phyloP scores from a whole-genome alignment of 2,888 invertebrate species.

The Amphimallon solstitiale region DNA sequence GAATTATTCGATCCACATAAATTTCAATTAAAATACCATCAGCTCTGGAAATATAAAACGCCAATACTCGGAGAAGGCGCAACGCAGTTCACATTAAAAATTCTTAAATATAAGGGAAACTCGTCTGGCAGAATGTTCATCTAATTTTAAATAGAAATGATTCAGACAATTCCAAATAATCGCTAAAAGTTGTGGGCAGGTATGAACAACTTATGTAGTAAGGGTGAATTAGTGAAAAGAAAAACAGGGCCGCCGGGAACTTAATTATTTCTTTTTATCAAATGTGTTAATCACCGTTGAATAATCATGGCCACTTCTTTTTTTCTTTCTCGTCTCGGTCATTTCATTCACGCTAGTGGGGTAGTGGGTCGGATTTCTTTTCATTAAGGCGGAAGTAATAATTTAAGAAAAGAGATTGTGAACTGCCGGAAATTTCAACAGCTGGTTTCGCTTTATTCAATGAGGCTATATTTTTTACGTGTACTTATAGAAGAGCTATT shows the following conservation, averaged over 20 bases:
- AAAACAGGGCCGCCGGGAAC: background rate
- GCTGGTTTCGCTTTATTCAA: too few species aligned
- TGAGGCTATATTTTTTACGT: too few species aligned
- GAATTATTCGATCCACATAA: too few species aligned
- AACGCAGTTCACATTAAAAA: too few species aligned
- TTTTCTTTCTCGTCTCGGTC: background rate
- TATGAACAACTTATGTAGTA: background rate
- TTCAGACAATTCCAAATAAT: background rate
- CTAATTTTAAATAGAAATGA: conserved; percentile 5
- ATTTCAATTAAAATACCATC: too few species aligned
- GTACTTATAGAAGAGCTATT: too few species aligned
- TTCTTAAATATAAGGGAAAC: background rate
- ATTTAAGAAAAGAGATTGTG: too few species aligned
- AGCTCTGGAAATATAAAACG: too few species aligned
- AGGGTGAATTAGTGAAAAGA: background rate
- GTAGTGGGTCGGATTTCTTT: too few species aligned
- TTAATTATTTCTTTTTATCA: conserved; percentile 9
- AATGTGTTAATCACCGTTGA: background rate
- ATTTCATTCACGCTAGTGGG: background rate
- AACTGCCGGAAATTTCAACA: too few species aligned
- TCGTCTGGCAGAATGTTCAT: background rate
- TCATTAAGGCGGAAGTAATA: too few species aligned
- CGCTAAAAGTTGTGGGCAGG: background rate
- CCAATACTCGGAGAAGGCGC: too few species aligned
- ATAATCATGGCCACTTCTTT: background rate